These are phyloP conservation scores for Amia ocellicauda DNA, from an alignment of 2,113 vertebrate genomes.

Conservation along the genomic window DNA sequence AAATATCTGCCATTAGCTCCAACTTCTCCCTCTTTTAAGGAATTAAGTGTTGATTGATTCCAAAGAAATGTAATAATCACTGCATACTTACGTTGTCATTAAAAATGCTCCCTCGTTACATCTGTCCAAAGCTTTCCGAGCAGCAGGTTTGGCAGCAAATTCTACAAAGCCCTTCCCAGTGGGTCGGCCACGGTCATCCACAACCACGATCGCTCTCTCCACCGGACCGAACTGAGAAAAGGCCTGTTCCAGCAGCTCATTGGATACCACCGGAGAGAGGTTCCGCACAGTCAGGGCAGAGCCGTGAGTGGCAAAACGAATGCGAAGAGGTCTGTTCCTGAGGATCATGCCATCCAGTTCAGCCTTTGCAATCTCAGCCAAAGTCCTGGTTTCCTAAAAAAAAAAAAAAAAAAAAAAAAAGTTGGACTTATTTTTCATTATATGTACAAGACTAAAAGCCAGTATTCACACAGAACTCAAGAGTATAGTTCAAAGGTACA, in stretches of 20 bases:
- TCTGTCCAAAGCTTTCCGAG: constrained; percentile 90
- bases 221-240: constrained; percentile 93
- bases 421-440: too few relatives aligned
- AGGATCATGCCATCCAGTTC: constrained; percentile 89
- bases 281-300: constrained; percentile 89
- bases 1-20: too few relatives aligned
- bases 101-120: constrained; percentile 91
- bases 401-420: constrained; percentile 16
- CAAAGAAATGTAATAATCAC: too few relatives aligned
- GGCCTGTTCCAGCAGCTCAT: constrained; percentile 93
- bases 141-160: constrained; percentile 88
- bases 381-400: constrained; percentile 85
- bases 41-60: too few relatives aligned
- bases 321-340: constrained; percentile 83
- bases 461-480: too few relatives aligned
- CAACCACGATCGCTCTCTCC: constrained; percentile 88
- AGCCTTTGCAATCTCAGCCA: constrained; percentile 95
- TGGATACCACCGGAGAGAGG: constrained; percentile 88
- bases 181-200: constrained; percentile 90
- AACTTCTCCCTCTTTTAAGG: too few relatives aligned
- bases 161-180: constrained; percentile 92
- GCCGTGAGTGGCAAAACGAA: constrained; percentile 90
- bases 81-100: constrained; percentile 85
- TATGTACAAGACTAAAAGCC: too few relatives aligned
- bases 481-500: too few relatives aligned